A percentile compares a stretch with the other conserved stretches of the same genome.
phyloP scores from a whole-genome alignment of 2,797 vertebrate genomes.

The Sebastes itinus region DNA sequence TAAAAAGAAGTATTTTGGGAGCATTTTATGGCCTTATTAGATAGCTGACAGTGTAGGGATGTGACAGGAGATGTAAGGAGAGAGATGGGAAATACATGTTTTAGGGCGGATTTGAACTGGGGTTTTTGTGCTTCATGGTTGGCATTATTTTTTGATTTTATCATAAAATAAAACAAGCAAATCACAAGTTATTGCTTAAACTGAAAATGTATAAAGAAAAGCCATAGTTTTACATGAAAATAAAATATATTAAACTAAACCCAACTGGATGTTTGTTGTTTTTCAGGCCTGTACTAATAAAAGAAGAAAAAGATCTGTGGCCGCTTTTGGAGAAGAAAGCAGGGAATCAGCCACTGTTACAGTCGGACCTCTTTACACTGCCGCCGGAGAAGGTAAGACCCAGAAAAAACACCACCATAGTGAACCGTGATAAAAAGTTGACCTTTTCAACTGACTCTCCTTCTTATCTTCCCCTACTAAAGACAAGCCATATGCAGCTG shows the following conservation, averaged over 20 bases:
- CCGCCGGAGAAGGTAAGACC: conserved; percentile 46
- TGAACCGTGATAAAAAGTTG: background rate
- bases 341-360: conserved; percentile 72
- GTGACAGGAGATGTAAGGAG: background rate
- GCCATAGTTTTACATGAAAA: background rate
- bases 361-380: conserved; percentile 76
- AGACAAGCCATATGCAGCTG: conserved; percentile 31
- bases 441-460: background rate
- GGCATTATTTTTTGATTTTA: background rate
- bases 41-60: background rate
- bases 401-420: background rate
- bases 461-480: background rate
- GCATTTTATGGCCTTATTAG: background rate
- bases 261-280: background rate
- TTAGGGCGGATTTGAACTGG: fast-evolving
- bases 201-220: background rate
- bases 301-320: conserved; percentile 70
- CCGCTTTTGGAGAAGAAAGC: conserved; percentile 64
- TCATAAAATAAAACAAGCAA: background rate
- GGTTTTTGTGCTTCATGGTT: background rate
- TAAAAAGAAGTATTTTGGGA: background rate
- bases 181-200: background rate
- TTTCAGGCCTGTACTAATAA: conserved; percentile 63
- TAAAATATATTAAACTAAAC: background rate
- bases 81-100: background rate